Evolutionary conservation across 1,140 invertebrate species (phyloP), one percentile per base, ranked within the genome.

Genomic region (Ceratosolen solmsi): DNA sequence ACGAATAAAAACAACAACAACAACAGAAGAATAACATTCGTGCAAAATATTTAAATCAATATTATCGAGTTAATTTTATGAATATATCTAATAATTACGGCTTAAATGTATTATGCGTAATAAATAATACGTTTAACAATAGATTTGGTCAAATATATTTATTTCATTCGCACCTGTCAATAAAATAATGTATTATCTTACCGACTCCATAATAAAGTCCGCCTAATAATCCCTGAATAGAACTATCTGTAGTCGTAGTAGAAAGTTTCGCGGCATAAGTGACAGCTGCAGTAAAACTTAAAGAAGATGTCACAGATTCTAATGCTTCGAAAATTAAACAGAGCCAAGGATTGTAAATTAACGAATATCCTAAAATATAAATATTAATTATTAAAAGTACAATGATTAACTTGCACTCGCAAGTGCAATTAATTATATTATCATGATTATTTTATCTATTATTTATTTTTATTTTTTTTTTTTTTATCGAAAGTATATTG

Each of bases 181-280:
- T 49, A 83, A 74, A 63, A 80, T 65, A 13, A 17, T 60, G 25
- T 73, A 25, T 41, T 54, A 22, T 11, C 77, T 91, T 88, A 96
- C 96, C 96, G 80, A 96, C 95, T 85, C 96, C 96, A 87, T 95
- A 96, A 87, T 96, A 96, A 7, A 97, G 87, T 58, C 96, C 96
- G 25, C 95, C 96, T 4, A 97, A 92, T 68, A 97, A 90, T 70
- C 96, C 96, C 89, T 97, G 96, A 79, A 97, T 94, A 17, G 95
- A 96, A 25, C 95, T 95, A 84, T 97, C 95, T 0, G 96, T 96
- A 2, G 95, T 94, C n/a, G 93, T 93, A 3, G 95, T 96, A 17
- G 96, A 95, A 3, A 97, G 92, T 82, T 94, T 94, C 5, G 95
- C 96, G 0, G 95, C 95, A 86, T 97, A 97, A 36, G 96, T 96